Percentiles rank a stretch among this genome's conserved stretches.
Conservation (phyloP, 2,888 invertebrate genomes). For the Leptopilina syphax region DNA sequence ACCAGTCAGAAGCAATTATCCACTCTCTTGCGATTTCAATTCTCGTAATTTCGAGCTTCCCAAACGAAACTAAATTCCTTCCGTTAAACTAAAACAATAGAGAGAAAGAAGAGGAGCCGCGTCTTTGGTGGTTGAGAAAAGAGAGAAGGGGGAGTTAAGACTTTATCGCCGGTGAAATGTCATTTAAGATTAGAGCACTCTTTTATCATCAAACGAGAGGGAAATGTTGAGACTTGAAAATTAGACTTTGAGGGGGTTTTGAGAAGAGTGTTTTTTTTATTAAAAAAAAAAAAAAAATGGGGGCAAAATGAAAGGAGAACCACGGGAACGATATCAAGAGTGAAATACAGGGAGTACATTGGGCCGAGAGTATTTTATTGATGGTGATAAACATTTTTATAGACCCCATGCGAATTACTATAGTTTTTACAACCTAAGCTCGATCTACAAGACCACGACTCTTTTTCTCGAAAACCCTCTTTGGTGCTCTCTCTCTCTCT, state of each 20-base stretch:
- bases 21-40: conserved; percentile 23
- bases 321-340: conserved; percentile 53
- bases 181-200: conserved; percentile 70
- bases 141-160: conserved; percentile 48
- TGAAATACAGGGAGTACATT: conserved; percentile 51
- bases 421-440: conserved; percentile 67
- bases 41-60: neutral
- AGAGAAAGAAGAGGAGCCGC: conserved; percentile 24
- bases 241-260: neutral
- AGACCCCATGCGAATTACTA: conserved; percentile 73
- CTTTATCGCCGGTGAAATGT: conserved; percentile 67
- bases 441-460: conserved; percentile 32
- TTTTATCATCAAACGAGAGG: conserved; percentile 52
- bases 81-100: conserved; percentile 64
- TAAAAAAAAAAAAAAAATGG: conserved; percentile 35
- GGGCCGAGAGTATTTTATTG: conserved; percentile 69
- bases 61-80: conserved; percentile 50
- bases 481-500: conserved; percentile 2
- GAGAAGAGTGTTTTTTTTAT: conserved; percentile 1
- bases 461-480: conserved; percentile 33
- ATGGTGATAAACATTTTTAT: conserved; percentile 75
- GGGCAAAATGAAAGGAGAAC: conserved; percentile 47
- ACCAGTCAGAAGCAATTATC: conserved; percentile 26
- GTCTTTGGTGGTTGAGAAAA: too few species aligned
- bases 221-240: conserved; percentile 10